Base-by-base conservation (phyloP, 2,888 invertebrate genomes). In the Clivina fossor region DNA sequence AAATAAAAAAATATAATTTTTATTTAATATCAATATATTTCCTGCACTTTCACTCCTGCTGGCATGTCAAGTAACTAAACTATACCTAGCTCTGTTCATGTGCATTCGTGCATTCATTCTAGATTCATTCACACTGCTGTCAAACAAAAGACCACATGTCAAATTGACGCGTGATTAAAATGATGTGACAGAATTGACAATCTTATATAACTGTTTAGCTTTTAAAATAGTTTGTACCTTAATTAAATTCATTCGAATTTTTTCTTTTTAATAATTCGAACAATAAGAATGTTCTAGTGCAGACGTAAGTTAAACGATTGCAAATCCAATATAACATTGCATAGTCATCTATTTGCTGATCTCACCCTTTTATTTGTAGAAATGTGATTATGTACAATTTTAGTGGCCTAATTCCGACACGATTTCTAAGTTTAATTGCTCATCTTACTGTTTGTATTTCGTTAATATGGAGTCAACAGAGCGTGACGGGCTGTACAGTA, bases 391-490 rank as follows among this genome's bases (percentile, higher is more conserved):
- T 73, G 73, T 68, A 68, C 62, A 67, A 65, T 61, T 62, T 62
- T 35, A 61, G 72, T 69, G 70, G 78, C 67, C 67, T 84, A 56
- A 80, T 84, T 61, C 86, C 88, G 60, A 82, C 85, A 51, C 78
- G 86, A 63, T 89, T 88, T 73, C 73, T 88, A 61, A 80, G 83
- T 58, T 76, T 88, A 46, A 74, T 84, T 58, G 83, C 85, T 48
- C 88, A 89, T 73, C 76, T 88, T 50, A 80, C 83, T 57, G 79
- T 88, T 62, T 76, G 82, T 44, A 77, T 84, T 56, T 79, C 83
- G 57, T 75, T 88, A 63, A 73, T 88, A 78, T 86, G 85, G 83
- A 78, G 74, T 73, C 74, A 76, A 67, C 74, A 75, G 79, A 80
- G 75, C 68, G 75, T 74, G 65, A 76, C 69, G 64, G 74, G 69